phyloP scores from a whole-genome alignment of 2,888 invertebrate genomes.

The Ochropleura plecta region DNA sequence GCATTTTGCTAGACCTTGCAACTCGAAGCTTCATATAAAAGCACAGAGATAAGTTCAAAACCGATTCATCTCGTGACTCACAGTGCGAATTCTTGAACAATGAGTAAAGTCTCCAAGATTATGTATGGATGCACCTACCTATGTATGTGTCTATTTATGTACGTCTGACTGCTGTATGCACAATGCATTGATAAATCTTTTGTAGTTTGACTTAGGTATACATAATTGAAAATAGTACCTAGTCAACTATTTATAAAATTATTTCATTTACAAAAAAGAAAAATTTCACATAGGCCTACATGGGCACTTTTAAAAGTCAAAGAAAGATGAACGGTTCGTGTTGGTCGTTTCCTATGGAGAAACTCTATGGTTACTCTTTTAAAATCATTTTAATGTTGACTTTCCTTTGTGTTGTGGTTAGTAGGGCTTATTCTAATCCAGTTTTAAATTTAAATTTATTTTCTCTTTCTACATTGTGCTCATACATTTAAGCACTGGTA shows the following conservation, averaged over 20 bases:
- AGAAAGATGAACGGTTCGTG: too few species aligned
- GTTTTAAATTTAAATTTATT: too few species aligned
- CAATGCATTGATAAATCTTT: background rate
- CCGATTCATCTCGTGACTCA: constrained; percentile 51
- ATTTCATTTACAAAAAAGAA: too few species aligned
- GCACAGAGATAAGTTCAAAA: constrained; percentile 13
- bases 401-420: too few species aligned
- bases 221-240: background rate
- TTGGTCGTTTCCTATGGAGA: too few species aligned
- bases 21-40: constrained; percentile 29
- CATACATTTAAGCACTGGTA: too few species aligned
- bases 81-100: constrained; percentile 53
- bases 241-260: background rate
- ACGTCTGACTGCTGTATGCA: background rate
- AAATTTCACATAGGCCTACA: too few species aligned
- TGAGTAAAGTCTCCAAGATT: constrained; percentile 38
- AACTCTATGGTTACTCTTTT: too few species aligned
- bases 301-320: too few species aligned
- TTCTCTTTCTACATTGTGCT: too few species aligned
- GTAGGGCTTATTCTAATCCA: too few species aligned
- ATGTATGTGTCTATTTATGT: background rate
- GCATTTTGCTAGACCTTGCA: background rate
- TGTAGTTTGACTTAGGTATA: background rate
- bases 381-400: too few species aligned
- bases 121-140: constrained; percentile 1